Evolutionary conservation across 2,797 vertebrate species (phyloP), one percentile per base, ranked within the genome.

Genomic region (Rhodeus uyekii): DNA sequence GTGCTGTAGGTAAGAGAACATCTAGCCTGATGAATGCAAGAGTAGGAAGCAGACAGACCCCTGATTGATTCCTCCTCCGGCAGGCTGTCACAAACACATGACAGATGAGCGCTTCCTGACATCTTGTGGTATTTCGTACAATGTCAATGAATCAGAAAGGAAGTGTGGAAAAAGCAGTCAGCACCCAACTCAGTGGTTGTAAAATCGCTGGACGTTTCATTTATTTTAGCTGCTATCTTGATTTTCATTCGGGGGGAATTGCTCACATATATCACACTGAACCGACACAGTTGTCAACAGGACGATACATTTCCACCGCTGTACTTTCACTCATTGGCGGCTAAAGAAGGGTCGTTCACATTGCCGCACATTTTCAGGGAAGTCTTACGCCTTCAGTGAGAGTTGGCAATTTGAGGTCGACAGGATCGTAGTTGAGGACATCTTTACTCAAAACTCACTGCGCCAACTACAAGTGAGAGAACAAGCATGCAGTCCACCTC

Each of bases 1-100:
- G 12, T 68, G 42, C 72, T 85, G 87, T 48, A 80, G 86, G 85
- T 88, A 91, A 87, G 55, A 78, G 86, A 81, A 48, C 39, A 50
- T 75, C 46, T 64, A 39, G 68, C 27, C 64, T 80, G 65, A 79
- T 76, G 80, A 76, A 75, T 71, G 65, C 46, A 19, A 46, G 64
- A 34, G 65, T 65, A 61, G 48, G 78, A 71, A 72, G 65, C 55
- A 78, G 75, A 71, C 53, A 78, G 69, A 16, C 53, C 61, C 12
- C 24, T 80, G 63, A 80, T 73, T 80, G 83, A 77, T 80, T 87
- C 61, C 27, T 77, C 63, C 61, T 79, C 55, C 29, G 24, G 55
- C 44, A 79, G 63, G 32, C 42, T 24, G 42, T 73, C 68, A 38
- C 71, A n/a, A n/a, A 81, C 67, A 34, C 39, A 71, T 55, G 82